Base-by-base conservation (phyloP, 1,140 invertebrate species). In the Uloborus diversus region DNA sequence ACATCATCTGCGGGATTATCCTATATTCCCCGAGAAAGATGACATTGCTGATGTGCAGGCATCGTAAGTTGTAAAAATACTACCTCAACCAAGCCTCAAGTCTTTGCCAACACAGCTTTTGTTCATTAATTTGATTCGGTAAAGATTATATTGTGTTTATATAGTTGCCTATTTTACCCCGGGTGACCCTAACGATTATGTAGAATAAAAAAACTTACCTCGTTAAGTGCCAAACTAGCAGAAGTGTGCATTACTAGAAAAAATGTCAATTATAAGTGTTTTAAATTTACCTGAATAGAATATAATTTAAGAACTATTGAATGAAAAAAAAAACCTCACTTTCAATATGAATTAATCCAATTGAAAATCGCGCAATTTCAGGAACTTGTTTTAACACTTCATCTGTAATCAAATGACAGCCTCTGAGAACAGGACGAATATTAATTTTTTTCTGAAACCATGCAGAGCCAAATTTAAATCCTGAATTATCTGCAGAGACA, bases 371-470 rank as follows among this genome's bases (percentile, higher is more conserved):
- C 85, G 92, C 91, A 85, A 98, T 89, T 88, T 98, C 96, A 28
- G 95, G 95, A 87, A 97, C 92, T 89, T 95, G 93, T 88, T 94
- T 92, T 37, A 97, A 89, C 84, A 98, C 95, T 90, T 97, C 96
- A 87, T 97, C 95, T 66, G 95, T 97, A 83, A 98, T 94, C 83
- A 97, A 90, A 89, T 97, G 96, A 84, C 97, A 94, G 84, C 96
- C 95, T 87, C 96, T 91, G 87, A 96, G 94, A 87, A 96, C 94
- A 83, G 95, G 94, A 86, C 95, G 91, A 85, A 98, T 90, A 88
- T 96, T 96, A 86, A 98, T 93, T 90, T 96, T 96, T 87, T 93
- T 93, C 89, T 98, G 96, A 90, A 96, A 96, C 96, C 96, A 98
- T 87, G 95, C 94, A 86, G 94, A 82, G 17, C 81, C 81, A 42